These are phyloP conservation scores for Telenomus remus DNA, from an alignment of 1,140 invertebrate species.

Conservation along the genomic window DNA sequence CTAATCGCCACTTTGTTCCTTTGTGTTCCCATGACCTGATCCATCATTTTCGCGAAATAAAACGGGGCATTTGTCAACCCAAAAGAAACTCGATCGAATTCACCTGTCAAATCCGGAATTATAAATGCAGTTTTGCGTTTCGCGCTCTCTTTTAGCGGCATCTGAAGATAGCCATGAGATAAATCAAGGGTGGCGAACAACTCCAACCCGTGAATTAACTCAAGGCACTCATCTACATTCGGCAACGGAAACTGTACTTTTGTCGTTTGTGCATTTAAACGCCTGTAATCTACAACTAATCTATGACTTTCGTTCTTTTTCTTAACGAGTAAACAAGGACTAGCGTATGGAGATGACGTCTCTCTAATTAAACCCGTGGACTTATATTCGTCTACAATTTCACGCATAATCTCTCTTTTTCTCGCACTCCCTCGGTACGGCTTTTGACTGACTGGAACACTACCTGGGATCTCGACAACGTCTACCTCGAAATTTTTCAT, in stretches of 20 bases:
- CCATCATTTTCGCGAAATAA: constrained; percentile 10
- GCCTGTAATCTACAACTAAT: constrained; percentile 53
- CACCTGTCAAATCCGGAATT: neutral
- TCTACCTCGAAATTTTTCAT: constrained; percentile 23
- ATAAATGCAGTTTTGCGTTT: constrained; percentile 5
- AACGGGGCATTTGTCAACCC: constrained; percentile 4
- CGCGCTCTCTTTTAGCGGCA: neutral
- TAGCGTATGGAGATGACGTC: constrained; percentile 58
- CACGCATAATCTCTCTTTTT: constrained; percentile 7
- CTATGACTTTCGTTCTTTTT: constrained; percentile 32
- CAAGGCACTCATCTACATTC: constrained; percentile 4
- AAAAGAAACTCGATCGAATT: constrained; percentile 1
- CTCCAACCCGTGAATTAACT: neutral
- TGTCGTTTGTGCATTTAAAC: constrained; percentile 43
- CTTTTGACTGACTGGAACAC: constrained; percentile 8
- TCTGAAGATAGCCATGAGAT: constrained; percentile 6
- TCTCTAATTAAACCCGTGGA: constrained; percentile 12
- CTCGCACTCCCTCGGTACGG: constrained; percentile 14
- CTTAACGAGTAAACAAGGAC: constrained; percentile 58
- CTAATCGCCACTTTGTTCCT: constrained; percentile 1
- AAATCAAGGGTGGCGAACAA: constrained; percentile 8
- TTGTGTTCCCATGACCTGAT: neutral
- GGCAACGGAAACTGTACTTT: neutral
- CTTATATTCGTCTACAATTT: constrained; percentile 13
- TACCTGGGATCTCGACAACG: constrained; percentile 8